Evolutionary conservation across 2,113 vertebrate genomes (phyloP), one percentile per base, ranked within the genome.

Genomic region (Muntiacus muntjak): DNA sequence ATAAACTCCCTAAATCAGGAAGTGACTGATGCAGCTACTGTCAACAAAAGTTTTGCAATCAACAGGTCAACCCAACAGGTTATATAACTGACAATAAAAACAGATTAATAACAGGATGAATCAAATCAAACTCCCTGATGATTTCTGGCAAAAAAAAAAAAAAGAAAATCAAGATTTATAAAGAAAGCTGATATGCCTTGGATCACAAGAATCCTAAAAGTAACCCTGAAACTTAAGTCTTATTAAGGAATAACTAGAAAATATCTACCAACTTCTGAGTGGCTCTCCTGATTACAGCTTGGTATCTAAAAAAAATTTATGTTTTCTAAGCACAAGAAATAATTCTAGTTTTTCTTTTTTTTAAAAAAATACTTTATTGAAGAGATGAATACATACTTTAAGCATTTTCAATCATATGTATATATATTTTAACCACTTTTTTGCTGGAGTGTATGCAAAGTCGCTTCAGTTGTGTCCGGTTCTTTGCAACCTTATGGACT

Each of bases 141-240:
- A 93, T 54, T 90, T 87, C 50, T 7, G 5, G 62, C 50, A 28
- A 93, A 84, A n/a, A 84, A 36, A n/a, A 84, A 36, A 90, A 86
- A 89, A 52, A 62, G 84, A 36, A 43, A 74, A 76, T 76, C 21
- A 74, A 71, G 7, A 64, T 89, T 47, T 92, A 6, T 83, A 57
- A 89, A 58, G 47, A 85, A 91, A 79, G 15, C 52, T 78, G 17
- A 83, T 87, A 45, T 60, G 33, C 30, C 55, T 58, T 67, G 2
- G 28, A 45, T 57, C 15, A 47, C 16, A 96, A 67, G 60, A 93
- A 64, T 87, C 62, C 28, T 52, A 91, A 92, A 89, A 78, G 60
- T 43, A 6, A 86, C 26, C 71, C 85, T 86, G 89, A 86, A 96
- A 86, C 43, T 58, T 95, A 82, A 91, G 58, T 71, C 67, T 96